These are phyloP conservation scores for Tetheella fluctuosa DNA, from an alignment of 2,888 invertebrate species.

Conservation along the genomic window DNA sequence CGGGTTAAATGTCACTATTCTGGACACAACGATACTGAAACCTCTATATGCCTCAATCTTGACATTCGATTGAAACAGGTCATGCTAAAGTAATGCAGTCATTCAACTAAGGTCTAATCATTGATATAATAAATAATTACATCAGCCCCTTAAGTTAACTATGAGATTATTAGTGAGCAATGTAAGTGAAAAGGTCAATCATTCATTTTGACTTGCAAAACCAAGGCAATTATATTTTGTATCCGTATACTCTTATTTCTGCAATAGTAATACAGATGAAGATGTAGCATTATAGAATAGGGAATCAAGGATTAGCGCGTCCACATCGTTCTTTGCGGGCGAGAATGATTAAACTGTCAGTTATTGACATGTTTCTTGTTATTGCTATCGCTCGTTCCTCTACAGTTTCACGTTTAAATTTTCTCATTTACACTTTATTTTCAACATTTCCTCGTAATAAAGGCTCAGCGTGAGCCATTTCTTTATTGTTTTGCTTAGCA, in stretches of 20 bases:
- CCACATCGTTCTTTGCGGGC: slow-evolving; percentile 29
- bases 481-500: background rate
- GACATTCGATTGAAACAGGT: too few species aligned
- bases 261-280: slow-evolving; percentile 2
- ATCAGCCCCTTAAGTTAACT: too few species aligned
- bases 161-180: background rate
- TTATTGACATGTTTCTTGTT: slow-evolving; percentile 26
- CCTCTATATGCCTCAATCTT: too few species aligned
- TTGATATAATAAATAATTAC: too few species aligned
- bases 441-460: slow-evolving; percentile 6
- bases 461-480: background rate
- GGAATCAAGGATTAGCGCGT: slow-evolving; percentile 30
- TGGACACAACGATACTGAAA: slow-evolving; percentile 19
- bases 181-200: too few species aligned
- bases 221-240: too few species aligned
- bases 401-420: slow-evolving; percentile 4
- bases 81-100: too few species aligned
- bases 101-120: background rate
- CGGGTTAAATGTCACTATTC: slow-evolving; percentile 23
- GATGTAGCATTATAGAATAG: slow-evolving; percentile 22
- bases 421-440: slow-evolving; percentile 9
- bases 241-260: too few species aligned
- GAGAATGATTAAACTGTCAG: slow-evolving; percentile 34
- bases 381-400: slow-evolving; percentile 13
- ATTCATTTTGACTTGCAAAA: too few species aligned